Evolutionary conservation across 2,888 invertebrate genomes (phyloP), one percentile per base, ranked within the genome.

Genomic region (Arctia plantaginis): DNA sequence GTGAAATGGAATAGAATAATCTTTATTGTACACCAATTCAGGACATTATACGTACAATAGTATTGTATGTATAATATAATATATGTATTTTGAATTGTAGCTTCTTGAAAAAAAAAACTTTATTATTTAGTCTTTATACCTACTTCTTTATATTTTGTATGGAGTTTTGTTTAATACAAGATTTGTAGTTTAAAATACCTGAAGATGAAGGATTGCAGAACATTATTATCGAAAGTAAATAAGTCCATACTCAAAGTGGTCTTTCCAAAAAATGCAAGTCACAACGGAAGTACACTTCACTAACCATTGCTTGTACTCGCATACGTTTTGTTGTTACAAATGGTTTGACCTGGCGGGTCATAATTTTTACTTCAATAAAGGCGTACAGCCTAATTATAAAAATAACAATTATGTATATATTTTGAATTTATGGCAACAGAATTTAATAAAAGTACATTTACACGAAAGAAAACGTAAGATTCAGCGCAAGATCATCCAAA

Each of bases 261-360:
- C 30, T 41, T 23, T 8, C 0, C 18, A 74, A 80, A 82, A 84
- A 66, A 74, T 84, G 82, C 84, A 84, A 85, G 84, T 80, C 82
- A 79, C 77, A 77, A 78, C 84, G 86, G 85, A 85, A 84, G 80
- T 83, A 73, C 75, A 77, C 66, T 77, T 71, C 47, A 33, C 71
- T 77, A 74, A 82, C 82, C 80, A 82, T 73, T 71, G 70, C 75
- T 69, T 65, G 27, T 73, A 72, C 76, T 74, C 65, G n/a, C 33
- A n/a, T 33, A 47, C n/a, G 78, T 80, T 47, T 12, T 18, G 64
- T 71, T 27, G 47, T 12, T 69, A 70, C 59, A 74, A 75, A 74
- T 72, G 70, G 33, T 51, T 59, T 83, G 77, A 82, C 82, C 77
- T 70, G 33, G 30, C 35, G 3, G 72, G 80, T 76, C 79, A 39